Conservation (phyloP, 2,888 invertebrate species). For the Heliconius ethilla region DNA sequence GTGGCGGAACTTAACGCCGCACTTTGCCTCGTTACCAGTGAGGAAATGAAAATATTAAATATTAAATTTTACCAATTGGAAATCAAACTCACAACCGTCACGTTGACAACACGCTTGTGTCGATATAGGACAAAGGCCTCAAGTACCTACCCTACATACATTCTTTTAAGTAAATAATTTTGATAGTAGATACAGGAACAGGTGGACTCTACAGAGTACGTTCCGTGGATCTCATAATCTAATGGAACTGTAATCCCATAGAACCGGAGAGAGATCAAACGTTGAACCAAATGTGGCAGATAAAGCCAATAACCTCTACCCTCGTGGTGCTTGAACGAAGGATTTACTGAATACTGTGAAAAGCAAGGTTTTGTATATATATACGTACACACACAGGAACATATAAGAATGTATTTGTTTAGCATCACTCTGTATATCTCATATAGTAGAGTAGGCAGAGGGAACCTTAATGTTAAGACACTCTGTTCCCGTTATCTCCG, state of each 20-base stretch:
- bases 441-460: neutral
- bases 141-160: too few relatives aligned
- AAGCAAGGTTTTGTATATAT: neutral
- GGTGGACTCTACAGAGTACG: neutral
- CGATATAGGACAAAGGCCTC: too few relatives aligned
- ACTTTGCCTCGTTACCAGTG: too few relatives aligned
- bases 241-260: slow-evolving; percentile 7
- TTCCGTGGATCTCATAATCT: slow-evolving; percentile 3
- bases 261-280: neutral
- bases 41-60: too few relatives aligned
- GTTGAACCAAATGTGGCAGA: slow-evolving; percentile 9
- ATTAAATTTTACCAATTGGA: too few relatives aligned
- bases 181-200: neutral
- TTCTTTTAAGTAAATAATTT: too few relatives aligned
- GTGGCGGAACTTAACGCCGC: too few relatives aligned
- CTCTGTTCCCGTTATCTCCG: neutral
- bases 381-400: neutral
- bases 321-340: neutral
- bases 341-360: neutral
- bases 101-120: too few relatives aligned
- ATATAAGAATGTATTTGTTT: neutral
- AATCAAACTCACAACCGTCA: too few relatives aligned
- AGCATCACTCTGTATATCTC: neutral
- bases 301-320: slow-evolving; percentile 13
- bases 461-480: neutral